Evolutionary conservation across 2,797 vertebrate species (phyloP), one percentile per base, ranked within the genome.

Genomic region (Lithobates sylvaticus): DNA sequence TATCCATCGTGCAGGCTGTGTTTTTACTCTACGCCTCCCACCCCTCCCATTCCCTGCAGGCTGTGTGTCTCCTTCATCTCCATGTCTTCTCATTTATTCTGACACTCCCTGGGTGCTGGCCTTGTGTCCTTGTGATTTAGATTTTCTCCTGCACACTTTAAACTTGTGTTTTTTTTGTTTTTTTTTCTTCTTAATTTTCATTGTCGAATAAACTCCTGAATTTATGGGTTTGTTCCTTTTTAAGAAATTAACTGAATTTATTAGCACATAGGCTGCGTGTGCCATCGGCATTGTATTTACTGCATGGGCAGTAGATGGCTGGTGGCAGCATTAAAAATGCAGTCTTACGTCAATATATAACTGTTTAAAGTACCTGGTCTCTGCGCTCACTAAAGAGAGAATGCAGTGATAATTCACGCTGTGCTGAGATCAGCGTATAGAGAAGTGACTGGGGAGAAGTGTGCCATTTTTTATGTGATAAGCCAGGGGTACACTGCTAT

Each of bases 171-270:
- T 36, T 78, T 79, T 80, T 86, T n/a, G n/a, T 39, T 39, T 54
- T 54, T 54, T 58, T 58, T 58, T 23, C 23, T 1, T 58, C n/a
- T 61, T 23, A 61, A 75, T 81, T 86, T 81, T 65, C 67, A 67
- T 86, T 86, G 79, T 86, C 73, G 44, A 79, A 82, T 73, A 83
- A 72, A 83, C 26, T 71, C n/a, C 72, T 47, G 80, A 50, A 86
- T 86, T 86, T 86, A 86, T 86, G 85, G 77, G 80, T 86, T 83
- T 86, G 85, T 86, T 86, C 85, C 85, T 86, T 80, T 78, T 87
- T 83, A 87, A 83, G 75, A 87, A 87, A 87, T 87, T 83, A 87
- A 87, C 54, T 83, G 85, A 83, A 87, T 83, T 87, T 87, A 87
- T 83, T 83, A 78, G 68, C 50, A 18, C 23, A 64, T 47, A 50